Conservation (phyloP, 2,888 invertebrate species). For the Yponomeuta evonymella region DNA sequence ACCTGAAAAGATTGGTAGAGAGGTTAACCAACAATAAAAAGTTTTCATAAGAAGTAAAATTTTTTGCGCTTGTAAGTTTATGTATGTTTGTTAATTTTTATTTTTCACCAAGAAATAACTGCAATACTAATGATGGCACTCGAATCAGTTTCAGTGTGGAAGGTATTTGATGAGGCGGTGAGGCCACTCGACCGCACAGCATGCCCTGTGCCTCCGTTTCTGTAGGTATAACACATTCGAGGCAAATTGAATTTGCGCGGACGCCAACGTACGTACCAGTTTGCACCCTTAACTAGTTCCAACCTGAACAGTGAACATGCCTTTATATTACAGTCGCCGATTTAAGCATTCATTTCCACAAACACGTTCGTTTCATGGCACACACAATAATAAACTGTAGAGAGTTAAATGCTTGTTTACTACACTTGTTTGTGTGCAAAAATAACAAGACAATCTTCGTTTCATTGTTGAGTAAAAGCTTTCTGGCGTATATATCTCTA, state of each 20-base stretch:
- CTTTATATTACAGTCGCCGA: conserved; percentile 46
- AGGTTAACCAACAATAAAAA: too few relatives aligned
- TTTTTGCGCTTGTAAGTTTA: too few relatives aligned
- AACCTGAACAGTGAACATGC: conserved; percentile 59
- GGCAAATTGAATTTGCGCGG: conserved; percentile 71
- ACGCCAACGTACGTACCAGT: conserved; percentile 64
- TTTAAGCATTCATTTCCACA: conserved; percentile 20
- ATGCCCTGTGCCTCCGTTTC: background rate
- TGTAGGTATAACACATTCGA: conserved; percentile 43
- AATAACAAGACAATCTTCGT: background rate
- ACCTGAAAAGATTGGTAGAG: too few relatives aligned
- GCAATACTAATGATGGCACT: background rate
- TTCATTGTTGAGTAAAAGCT: background rate
- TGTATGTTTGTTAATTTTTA: background rate
- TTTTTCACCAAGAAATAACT: background rate
- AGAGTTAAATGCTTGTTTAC: conserved; percentile 5
- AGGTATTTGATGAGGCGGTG: conserved; percentile 20
- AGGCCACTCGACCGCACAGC: conserved; percentile 30
- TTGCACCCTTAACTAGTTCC: conserved; percentile 70
- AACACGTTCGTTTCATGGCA: conserved; percentile 1
- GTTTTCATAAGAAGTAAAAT: too few relatives aligned
- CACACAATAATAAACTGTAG: conserved; percentile 37
- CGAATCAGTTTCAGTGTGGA: background rate
- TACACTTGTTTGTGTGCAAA: conserved; percentile 4
- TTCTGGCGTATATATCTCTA: background rate